These are phyloP conservation scores for Ladona fulva DNA, from an alignment of 1,140 invertebrate species.

Conservation along the genomic window DNA sequence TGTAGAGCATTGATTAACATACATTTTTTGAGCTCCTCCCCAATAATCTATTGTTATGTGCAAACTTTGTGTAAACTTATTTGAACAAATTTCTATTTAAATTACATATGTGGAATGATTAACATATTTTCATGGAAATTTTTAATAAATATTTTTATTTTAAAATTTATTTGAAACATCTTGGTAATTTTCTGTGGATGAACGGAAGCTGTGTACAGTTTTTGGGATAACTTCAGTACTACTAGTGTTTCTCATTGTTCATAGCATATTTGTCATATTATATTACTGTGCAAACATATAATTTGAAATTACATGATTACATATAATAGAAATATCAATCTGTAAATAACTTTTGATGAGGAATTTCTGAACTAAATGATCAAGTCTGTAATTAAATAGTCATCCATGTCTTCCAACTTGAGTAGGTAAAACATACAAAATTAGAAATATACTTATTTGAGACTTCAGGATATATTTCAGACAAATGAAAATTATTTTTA, in stretches of 20 bases:
- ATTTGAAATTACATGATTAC: not conserved
- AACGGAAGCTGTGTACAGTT: not conserved
- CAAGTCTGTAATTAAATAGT: not conserved
- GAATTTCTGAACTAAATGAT: not conserved
- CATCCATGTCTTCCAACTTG: constrained; percentile 8
- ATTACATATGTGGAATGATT: too few species aligned
- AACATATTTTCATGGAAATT: too few species aligned
- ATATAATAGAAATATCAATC: not conserved
- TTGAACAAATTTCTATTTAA: too few species aligned
- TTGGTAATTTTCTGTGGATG: not conserved
- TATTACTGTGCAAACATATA: not conserved
- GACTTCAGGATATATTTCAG: constrained; percentile 6
- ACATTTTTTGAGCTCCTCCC: too few species aligned
- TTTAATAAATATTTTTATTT: too few species aligned
- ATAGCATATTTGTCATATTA: not conserved
- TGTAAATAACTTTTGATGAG: not conserved
- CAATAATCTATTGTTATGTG: too few species aligned
- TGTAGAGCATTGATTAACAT: not conserved
- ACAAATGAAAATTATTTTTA: constrained; percentile 4
- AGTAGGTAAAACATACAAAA: not conserved
- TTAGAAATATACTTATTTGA: constrained; percentile 8
- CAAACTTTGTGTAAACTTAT: too few species aligned
- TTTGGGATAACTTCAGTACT: not conserved
- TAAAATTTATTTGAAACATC: not conserved
- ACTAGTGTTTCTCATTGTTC: not conserved